Percentiles rank a stretch among this genome's conserved stretches.
Conservation (phyloP, 2,113 vertebrate genomes). For the Cochlearius cochlearius region DNA sequence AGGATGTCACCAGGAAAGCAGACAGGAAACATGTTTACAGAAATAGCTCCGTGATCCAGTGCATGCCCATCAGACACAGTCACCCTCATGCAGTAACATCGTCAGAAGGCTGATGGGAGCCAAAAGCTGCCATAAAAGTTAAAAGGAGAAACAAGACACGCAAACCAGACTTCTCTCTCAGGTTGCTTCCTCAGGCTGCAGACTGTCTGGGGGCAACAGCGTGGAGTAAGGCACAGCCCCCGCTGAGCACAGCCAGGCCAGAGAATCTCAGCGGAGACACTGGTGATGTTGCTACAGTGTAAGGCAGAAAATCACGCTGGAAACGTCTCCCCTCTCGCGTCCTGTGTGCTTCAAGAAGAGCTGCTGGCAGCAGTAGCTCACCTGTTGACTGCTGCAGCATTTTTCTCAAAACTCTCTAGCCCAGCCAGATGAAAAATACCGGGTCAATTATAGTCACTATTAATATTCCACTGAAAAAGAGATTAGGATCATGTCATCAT, state of each 20-base stretch:
- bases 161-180: background rate
- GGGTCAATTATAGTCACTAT: background rate
- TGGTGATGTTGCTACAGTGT: background rate
- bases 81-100: background rate
- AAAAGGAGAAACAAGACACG: background rate
- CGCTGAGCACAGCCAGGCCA: background rate
- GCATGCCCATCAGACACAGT: background rate
- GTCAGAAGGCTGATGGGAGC: background rate
- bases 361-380: background rate
- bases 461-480: background rate
- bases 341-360: background rate
- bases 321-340: background rate
- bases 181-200: background rate
- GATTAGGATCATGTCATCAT: background rate
- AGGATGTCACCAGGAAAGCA: constrained; percentile 1
- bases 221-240: accelerated
- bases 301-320: background rate
- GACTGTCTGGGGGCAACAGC: background rate
- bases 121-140: background rate
- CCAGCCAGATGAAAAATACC: background rate
- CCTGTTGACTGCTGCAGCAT: background rate
- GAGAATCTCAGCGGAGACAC: background rate
- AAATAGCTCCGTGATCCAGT: background rate
- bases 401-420: background rate
- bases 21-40: constrained; percentile 28